A percentile compares a stretch with the other conserved stretches of the same genome.
Conservation (phyloP, 2,113 vertebrate genomes). For the Phrynosoma platyrhinos region DNA sequence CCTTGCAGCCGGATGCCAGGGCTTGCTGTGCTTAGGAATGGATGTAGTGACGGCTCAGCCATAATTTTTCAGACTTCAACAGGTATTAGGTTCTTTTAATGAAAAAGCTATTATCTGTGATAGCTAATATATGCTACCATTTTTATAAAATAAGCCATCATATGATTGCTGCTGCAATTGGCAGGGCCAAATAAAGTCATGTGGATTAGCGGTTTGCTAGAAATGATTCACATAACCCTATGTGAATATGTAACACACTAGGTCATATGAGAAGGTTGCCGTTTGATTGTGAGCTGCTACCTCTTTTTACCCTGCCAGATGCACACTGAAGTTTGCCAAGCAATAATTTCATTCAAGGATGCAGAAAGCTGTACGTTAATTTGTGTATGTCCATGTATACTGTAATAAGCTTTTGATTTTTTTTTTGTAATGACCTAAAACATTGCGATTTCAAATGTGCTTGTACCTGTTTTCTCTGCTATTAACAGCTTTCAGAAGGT, state of each 20-base stretch:
- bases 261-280: neutral
- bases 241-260: neutral
- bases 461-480: neutral
- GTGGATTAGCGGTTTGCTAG: neutral
- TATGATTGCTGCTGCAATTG: conserved; percentile 16
- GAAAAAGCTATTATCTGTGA: neutral
- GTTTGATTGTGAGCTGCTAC: neutral
- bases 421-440: neutral
- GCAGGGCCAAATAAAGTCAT: conserved; percentile 7
- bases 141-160: conserved; percentile 6
- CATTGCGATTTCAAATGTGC: neutral
- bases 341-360: neutral
- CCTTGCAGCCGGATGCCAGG: conserved; percentile 2
- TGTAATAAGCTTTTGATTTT: neutral
- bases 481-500: neutral
- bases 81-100: neutral
- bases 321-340: neutral
- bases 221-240: conserved; percentile 1
- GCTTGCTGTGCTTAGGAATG: neutral
- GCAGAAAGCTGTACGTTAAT: neutral
- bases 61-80: neutral
- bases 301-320: neutral
- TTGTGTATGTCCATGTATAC: neutral
- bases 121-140: neutral
- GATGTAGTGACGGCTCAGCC: neutral